Conservation (phyloP, 2,797 vertebrate species). For the Neostethus bicornis region DNA sequence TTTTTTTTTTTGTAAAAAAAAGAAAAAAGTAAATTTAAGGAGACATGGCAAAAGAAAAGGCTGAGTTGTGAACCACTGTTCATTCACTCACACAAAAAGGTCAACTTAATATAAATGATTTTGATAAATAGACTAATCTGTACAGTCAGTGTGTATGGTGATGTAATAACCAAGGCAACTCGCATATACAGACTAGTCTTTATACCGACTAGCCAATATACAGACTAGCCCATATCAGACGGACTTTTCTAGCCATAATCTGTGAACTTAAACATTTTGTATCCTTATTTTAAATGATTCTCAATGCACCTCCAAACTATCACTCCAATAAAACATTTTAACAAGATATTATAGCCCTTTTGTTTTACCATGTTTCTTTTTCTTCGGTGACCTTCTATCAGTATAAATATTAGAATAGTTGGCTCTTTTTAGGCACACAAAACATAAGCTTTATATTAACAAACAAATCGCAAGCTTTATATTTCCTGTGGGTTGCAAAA, state of each 20-base stretch:
- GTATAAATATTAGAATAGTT: conserved; percentile 26
- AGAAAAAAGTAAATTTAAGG: conserved; percentile 51
- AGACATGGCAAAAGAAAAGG: conserved; percentile 37
- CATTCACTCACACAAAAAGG: conserved; percentile 15
- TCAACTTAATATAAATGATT: conserved; percentile 10
- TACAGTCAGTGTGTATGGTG: background rate
- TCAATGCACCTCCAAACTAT: background rate
- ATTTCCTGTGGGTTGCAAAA: conserved; percentile 68
- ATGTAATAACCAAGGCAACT: background rate
- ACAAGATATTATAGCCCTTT: background rate
- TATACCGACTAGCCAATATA: no score
- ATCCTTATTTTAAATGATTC: background rate
- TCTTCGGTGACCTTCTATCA: conserved; percentile 22
- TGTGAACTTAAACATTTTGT: background rate
- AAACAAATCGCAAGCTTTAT: conserved; percentile 67
- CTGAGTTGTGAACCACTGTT: conserved; percentile 23
- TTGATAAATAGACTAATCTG: background rate
- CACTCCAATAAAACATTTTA: background rate
- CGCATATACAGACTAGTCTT: background rate
- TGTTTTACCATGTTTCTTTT: conserved; percentile 3
- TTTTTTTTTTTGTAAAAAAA: conserved; percentile 38
- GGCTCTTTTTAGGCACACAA: conserved; percentile 57
- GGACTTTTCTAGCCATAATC: background rate
- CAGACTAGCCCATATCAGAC: no score
- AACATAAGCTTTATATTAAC: conserved; percentile 60